Percentiles rank a stretch among this genome's conserved stretches.
Conservation (phyloP, 2,113 vertebrate species). For the Todiramphus saurophagus region DNA sequence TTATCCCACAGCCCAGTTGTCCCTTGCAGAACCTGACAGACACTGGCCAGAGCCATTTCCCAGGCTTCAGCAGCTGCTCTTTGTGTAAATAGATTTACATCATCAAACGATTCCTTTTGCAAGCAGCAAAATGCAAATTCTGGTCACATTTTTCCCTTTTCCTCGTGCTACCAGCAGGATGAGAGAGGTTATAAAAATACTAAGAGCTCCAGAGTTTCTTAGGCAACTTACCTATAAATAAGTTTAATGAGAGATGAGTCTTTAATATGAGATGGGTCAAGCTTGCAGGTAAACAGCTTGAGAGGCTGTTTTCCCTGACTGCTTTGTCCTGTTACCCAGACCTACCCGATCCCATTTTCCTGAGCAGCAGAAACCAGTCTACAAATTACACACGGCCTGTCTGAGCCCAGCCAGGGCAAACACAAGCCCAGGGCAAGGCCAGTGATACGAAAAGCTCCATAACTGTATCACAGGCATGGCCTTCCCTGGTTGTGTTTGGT, state of each 20-base stretch:
- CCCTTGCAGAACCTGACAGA: background rate
- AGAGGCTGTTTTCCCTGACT: background rate
- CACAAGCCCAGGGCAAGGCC: background rate
- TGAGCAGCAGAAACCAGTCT: background rate
- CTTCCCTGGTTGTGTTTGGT: background rate
- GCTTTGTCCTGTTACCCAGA: background rate
- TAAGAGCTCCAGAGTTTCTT: background rate
- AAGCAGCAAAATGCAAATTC: background rate
- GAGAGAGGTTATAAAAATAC: background rate
- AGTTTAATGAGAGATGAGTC: background rate
- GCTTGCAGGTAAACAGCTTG: background rate
- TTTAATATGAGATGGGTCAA: background rate
- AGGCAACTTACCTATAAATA: background rate
- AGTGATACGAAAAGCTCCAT: background rate
- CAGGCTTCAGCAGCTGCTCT: background rate
- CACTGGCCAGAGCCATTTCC: background rate
- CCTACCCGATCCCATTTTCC: background rate
- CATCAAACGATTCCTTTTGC: background rate
- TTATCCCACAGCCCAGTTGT: background rate
- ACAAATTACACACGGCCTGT: rapidly evolving
- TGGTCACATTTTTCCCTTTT: rapidly evolving
- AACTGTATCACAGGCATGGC: rapidly evolving
- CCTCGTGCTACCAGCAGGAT: background rate
- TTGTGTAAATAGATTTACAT: background rate
- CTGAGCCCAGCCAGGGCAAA: background rate